Evolutionary conservation across 2,888 invertebrate genomes (phyloP).

Genomic region (Oligia fasciuncula): DNA sequence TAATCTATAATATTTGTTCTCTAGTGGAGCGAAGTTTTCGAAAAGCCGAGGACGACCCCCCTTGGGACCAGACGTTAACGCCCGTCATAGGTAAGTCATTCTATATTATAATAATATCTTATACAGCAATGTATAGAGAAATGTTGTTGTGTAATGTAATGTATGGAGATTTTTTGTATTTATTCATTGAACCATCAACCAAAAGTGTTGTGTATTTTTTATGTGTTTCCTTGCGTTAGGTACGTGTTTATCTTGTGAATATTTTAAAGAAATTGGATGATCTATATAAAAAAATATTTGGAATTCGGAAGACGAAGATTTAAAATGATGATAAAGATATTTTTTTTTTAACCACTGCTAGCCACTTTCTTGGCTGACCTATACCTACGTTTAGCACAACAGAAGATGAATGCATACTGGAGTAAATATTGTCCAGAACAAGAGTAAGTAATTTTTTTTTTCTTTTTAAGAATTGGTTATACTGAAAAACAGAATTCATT

Average conservation of each 20-base stretch:
- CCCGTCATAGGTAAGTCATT: conserved; percentile 73
- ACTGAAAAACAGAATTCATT: too few species aligned
- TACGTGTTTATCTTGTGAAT: neutral
- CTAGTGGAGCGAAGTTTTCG: conserved; percentile 85
- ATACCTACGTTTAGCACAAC: neutral
- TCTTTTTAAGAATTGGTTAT: too few species aligned
- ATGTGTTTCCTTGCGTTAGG: neutral
- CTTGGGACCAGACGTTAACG: conserved; percentile 79
- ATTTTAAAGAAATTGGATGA: too few species aligned
- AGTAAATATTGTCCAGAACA: neutral
- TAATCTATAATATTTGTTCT: conserved; percentile 19
- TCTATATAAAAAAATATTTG: too few species aligned
- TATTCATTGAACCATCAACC: conserved; percentile 56
- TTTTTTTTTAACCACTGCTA: neutral
- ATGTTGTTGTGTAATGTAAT: neutral
- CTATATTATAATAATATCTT: neutral
- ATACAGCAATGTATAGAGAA: neutral
- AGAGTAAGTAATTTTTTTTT: conserved; percentile 1
- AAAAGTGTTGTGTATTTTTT: neutral
- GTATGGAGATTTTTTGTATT: conserved; percentile 14
- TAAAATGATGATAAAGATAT: neutral
- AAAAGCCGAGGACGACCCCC: conserved; percentile 82
- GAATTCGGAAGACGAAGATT: neutral
- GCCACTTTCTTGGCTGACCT: neutral
- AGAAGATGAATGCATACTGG: neutral